These are phyloP conservation scores for Pseudococcus jackbeardsleyi DNA, from an alignment of 2,888 invertebrate species.

Conservation along the genomic window DNA sequence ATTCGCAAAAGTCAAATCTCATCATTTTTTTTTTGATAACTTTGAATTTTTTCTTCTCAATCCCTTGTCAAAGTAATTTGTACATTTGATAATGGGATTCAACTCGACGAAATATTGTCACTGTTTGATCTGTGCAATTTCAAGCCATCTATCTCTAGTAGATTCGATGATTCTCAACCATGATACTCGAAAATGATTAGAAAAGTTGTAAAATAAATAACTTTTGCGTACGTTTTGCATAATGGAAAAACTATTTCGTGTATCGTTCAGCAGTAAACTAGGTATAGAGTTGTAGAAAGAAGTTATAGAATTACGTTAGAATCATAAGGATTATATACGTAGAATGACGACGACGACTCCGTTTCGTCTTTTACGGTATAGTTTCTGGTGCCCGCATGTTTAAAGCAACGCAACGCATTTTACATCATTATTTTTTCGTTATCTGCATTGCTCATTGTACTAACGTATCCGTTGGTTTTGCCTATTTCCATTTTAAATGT, in stretches of 20 bases:
- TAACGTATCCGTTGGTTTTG: neutral
- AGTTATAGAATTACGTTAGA: conserved; percentile 13
- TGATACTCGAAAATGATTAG: neutral
- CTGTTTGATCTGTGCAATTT: neutral
- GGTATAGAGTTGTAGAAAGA: neutral
- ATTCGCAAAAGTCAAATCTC: too few species aligned
- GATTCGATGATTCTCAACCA: neutral
- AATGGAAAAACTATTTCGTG: conserved; percentile 6
- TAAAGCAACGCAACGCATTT: neutral
- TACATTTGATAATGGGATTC: too few species aligned
- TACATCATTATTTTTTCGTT: conserved; percentile 22
- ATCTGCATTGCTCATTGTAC: conserved; percentile 1
- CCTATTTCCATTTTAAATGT: conserved; percentile 46
- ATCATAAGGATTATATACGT: neutral
- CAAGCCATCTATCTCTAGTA: neutral
- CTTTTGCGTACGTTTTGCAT: neutral
- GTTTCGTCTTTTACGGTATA: neutral
- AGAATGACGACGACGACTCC: neutral
- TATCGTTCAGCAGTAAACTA: neutral
- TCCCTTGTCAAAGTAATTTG: too few species aligned
- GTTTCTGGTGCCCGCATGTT: conserved; percentile 25
- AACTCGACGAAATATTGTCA: neutral
- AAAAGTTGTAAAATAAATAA: conserved; percentile 9
- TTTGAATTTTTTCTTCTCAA: too few species aligned
- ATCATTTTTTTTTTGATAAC: too few species aligned